Base-by-base conservation (phyloP, 2,888 invertebrate species). In the Lissocephala sabroskyi region DNA sequence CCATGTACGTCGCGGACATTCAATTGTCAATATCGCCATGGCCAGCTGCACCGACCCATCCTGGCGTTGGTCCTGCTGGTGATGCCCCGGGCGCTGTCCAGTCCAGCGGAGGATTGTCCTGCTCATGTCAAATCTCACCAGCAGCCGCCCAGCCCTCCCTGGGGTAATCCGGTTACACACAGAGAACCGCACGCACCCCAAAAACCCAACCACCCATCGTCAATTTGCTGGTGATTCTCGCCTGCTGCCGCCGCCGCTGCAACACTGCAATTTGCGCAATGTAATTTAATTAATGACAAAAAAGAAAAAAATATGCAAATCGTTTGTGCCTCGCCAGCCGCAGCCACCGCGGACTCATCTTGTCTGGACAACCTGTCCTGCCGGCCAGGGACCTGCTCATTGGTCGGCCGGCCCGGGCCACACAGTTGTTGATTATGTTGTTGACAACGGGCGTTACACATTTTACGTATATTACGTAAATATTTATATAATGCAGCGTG, bases 281-380 rank as follows among this genome's bases (percentile, higher is more conserved):
- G 80, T 81, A 81, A 79, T 79, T 79, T 81, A 79, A 79, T 79
- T 79, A 79, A 79, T 81, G 80, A 79, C 75, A 79, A 78, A 74
- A 68, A 75, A 67, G 56, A 52, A 41, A 35, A 17, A 11, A 29
- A 37, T 79, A 78, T 79, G 73, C 65, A 77, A 73, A 76, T 76
- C 65, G 68, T 64, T 59, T 61, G 66, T 10, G 30, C 13, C 35
- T 17, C 16, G 35, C 19, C 19, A 18, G 17, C 13, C 16, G 32
- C n/a, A 41, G 43, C 41, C 40, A 37, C 19, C 16, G 41, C 30
- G 9, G 30, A 16, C 16, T 13, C 35, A 16, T 42, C 16, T 28
- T 26, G 18, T 43, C 11, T 16, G 28, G 16, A 23, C 32, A 13
- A 18, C 43, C 33, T 35, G 11, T 18, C 33, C 14, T 18, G 32